Conservation (phyloP, 2,113 vertebrate genomes). For the Acanthochromis polyacanthus region DNA sequence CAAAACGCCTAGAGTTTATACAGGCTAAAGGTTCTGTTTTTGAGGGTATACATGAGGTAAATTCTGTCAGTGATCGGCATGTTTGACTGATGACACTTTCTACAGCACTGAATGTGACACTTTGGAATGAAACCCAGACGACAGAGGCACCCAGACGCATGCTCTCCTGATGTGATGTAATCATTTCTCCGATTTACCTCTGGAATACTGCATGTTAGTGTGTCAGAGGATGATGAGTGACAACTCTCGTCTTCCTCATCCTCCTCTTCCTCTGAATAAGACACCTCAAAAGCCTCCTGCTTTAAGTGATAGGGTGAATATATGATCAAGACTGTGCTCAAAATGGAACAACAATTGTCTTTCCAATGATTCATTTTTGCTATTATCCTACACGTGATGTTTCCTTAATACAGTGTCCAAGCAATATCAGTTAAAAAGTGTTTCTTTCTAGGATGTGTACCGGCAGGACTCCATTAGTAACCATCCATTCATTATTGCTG, state of each 20-base stretch:
- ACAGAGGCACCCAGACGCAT: constrained; percentile 13
- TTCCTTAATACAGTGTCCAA: background rate
- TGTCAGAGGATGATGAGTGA: constrained; percentile 85
- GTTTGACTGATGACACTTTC: background rate
- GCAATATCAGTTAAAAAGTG: background rate
- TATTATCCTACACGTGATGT: background rate
- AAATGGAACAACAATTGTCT: background rate
- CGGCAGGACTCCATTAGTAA: background rate
- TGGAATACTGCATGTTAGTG: constrained; percentile 80
- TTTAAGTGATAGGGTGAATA: constrained; percentile 48
- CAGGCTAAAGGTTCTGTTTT: background rate
- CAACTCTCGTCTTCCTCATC: constrained; percentile 73
- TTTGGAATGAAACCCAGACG: constrained; percentile 35
- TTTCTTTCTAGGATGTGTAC: background rate
- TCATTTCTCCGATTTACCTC: constrained; percentile 78
- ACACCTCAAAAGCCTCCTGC: constrained; percentile 70
- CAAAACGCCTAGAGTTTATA: background rate
- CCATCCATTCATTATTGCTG: background rate
- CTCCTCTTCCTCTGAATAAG: constrained; percentile 73
- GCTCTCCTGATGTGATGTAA: background rate
- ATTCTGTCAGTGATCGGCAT: no score
- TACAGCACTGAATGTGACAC: background rate
- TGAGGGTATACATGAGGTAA: background rate
- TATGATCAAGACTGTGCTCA: constrained; percentile 31
- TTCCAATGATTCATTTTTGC: background rate